Conservation (phyloP, 2,113 vertebrate genomes). For the Chionodraco myersi region DNA sequence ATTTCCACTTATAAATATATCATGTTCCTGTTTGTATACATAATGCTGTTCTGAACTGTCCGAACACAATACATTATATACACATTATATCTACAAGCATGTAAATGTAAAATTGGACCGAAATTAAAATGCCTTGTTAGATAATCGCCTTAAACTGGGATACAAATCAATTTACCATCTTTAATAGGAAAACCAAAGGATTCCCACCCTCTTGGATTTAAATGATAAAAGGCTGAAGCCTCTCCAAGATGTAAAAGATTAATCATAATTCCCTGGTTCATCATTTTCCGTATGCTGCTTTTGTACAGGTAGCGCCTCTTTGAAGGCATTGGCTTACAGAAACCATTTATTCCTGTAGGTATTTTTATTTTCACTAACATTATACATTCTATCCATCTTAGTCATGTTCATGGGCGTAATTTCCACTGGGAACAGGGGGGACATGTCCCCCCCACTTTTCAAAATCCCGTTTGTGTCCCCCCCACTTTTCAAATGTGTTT, state of each 20-base stretch:
- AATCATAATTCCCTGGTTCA: constrained; percentile 18
- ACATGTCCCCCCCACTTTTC: no score
- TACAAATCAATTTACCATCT: constrained; percentile 12
- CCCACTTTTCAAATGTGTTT: no score
- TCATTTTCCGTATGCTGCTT: not conserved
- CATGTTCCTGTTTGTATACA: constrained; percentile 23
- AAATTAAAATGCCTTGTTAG: constrained; percentile 15
- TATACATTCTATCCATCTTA: not conserved
- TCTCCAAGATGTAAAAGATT: constrained; percentile 22
- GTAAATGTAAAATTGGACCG: constrained; percentile 3
- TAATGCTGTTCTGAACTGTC: constrained; percentile 2
- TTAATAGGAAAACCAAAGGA: constrained; percentile 6
- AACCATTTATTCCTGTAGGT: not conserved
- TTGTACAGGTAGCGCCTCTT: not conserved
- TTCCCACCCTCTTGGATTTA: constrained; percentile 1
- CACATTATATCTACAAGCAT: not conserved
- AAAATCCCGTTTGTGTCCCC: no score
- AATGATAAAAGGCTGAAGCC: constrained; percentile 2
- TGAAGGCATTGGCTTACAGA: not conserved
- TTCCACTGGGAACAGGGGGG: no score
- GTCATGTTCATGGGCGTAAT: no score
- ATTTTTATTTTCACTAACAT: not conserved
- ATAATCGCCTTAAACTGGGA: constrained; percentile 10
- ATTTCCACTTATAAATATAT: constrained; percentile 1
- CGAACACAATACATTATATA: not conserved